These are phyloP conservation scores for Metopolophium dirhodum DNA, from an alignment of 1,140 invertebrate species.

Conservation along the genomic window DNA sequence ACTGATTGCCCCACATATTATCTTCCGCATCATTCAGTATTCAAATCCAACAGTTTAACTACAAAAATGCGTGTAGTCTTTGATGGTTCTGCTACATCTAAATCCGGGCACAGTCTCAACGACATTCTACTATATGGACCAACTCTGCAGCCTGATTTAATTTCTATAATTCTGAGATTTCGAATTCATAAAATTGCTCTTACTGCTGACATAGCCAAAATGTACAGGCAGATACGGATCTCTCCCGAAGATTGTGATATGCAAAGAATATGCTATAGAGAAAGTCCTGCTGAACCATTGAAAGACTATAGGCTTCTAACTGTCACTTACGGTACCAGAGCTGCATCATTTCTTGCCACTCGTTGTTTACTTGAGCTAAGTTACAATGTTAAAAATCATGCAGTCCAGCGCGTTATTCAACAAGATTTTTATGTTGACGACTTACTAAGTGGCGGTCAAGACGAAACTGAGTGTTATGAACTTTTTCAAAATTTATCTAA, in stretches of 20 bases:
- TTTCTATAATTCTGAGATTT: background rate
- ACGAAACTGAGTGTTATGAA: background rate
- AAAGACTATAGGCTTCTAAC: background rate
- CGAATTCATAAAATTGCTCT: background rate
- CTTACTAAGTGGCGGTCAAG: background rate
- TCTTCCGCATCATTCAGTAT: background rate
- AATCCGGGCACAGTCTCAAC: background rate
- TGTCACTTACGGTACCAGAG: background rate
- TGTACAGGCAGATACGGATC: background rate
- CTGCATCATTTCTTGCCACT: background rate
- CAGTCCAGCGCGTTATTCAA: background rate
- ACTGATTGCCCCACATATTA: background rate
- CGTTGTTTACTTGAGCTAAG: background rate
- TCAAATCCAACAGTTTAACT: background rate
- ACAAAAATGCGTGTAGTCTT: background rate
- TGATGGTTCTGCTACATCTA: background rate
- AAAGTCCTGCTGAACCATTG: background rate
- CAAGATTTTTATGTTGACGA: conserved; percentile 25
- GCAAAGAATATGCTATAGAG: background rate
- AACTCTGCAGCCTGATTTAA: background rate
- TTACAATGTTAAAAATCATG: background rate
- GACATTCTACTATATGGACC: background rate
- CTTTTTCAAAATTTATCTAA: background rate
- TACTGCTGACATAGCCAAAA: background rate
- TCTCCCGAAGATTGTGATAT: background rate